Percentiles rank a stretch among this genome's conserved stretches.
Evolutionary conservation across 2,888 invertebrate genomes (phyloP).

Genomic region (Merodon equestris): DNA sequence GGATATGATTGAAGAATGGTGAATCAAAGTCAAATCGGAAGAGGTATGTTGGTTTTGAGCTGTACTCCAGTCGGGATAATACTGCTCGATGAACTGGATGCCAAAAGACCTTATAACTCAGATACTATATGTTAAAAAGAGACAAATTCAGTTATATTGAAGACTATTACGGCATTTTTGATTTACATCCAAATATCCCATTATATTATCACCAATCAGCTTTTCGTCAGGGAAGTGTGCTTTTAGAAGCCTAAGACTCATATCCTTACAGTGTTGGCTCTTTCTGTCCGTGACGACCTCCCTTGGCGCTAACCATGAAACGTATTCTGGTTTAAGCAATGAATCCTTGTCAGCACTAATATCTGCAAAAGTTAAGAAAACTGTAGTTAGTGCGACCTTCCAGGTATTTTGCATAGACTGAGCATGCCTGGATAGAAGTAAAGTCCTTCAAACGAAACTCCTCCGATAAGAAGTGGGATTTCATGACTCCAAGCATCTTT

Average conservation of each 20-base stretch:
- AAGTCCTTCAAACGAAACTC: constrained; percentile 77
- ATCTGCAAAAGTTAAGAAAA: no score
- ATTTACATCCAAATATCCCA: constrained; percentile 71
- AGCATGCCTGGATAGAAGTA: constrained; percentile 76
- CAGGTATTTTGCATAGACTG: no score
- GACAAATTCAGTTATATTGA: background rate
- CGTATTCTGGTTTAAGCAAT: constrained; percentile 69
- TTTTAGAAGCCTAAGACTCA: constrained; percentile 67
- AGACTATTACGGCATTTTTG: background rate
- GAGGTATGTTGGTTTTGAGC: constrained; percentile 73
- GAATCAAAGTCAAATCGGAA: constrained; percentile 78
- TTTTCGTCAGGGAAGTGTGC: constrained; percentile 72
- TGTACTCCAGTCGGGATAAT: constrained; percentile 72
- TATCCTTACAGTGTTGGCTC: constrained; percentile 37
- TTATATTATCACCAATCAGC: constrained; percentile 71
- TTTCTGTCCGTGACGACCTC: constrained; percentile 70
- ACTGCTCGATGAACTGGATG: constrained; percentile 74
- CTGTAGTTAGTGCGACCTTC: no score
- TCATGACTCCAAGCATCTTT: constrained; percentile 74
- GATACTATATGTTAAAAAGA: constrained; percentile 70
- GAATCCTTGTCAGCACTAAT: constrained; percentile 73
- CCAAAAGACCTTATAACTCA: constrained; percentile 76
- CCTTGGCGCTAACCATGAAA: constrained; percentile 72
- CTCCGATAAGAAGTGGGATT: constrained; percentile 76
- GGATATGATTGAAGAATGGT: constrained; percentile 75